Evolutionary conservation across 2,797 vertebrate species (phyloP).

Genomic region (Fistularia tabacaria): DNA sequence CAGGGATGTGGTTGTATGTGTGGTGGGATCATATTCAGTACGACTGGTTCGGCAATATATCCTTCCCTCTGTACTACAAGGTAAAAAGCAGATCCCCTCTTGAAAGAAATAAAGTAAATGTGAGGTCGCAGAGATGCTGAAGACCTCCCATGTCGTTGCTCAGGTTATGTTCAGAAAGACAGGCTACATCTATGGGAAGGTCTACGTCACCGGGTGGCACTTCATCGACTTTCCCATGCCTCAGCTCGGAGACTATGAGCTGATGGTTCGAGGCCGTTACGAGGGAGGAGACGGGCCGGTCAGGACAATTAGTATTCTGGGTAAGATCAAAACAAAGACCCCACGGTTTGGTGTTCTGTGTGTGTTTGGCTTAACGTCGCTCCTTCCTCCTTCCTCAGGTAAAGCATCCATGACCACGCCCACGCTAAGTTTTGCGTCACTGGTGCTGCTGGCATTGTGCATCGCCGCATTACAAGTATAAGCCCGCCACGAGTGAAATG

Average conservation of each 20-base stretch:
- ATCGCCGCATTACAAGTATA: slow-evolving; percentile 80
- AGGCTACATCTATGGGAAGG: slow-evolving; percentile 88
- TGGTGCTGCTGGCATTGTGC: slow-evolving; percentile 75
- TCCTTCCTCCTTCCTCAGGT: slow-evolving; percentile 42
- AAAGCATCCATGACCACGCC: slow-evolving; percentile 58
- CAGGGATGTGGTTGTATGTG: slow-evolving; percentile 82
- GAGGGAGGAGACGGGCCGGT: slow-evolving; percentile 95
- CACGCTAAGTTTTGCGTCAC: slow-evolving; percentile 71
- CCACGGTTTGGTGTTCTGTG: background rate
- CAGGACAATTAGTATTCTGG: slow-evolving; percentile 87
- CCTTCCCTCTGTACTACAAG: slow-evolving; percentile 94
- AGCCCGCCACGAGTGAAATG: slow-evolving; percentile 46
- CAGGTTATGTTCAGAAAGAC: slow-evolving; percentile 94
- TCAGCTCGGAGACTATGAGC: slow-evolving; percentile 86
- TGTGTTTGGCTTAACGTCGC: background rate
- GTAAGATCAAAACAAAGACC: slow-evolving; percentile 54
- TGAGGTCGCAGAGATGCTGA: background rate
- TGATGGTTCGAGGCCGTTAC: slow-evolving; percentile 92
- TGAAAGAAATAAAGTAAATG: background rate
- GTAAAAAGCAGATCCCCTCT: slow-evolving; percentile 50
- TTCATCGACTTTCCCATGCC: slow-evolving; percentile 94
- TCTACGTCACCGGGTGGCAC: slow-evolving; percentile 92
- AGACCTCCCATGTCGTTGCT: background rate
- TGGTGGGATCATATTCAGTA: slow-evolving; percentile 92
- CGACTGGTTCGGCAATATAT: slow-evolving; percentile 87